Conservation (phyloP, 2,888 invertebrate genomes). For the Agrotis ipsilon region DNA sequence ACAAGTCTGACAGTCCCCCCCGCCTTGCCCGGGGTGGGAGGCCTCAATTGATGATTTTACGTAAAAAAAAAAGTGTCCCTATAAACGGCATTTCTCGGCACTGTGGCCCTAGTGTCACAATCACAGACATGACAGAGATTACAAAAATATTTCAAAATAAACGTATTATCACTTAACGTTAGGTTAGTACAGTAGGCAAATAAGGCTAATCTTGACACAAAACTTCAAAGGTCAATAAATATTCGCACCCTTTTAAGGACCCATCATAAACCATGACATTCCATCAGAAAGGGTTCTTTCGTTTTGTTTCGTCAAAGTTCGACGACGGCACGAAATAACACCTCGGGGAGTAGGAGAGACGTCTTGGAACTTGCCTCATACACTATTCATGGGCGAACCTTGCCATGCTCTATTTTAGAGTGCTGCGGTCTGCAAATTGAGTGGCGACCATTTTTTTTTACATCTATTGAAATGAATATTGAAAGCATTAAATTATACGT, state of each 20-base stretch:
- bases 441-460: conserved; percentile 9
- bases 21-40: no score
- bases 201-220: background rate
- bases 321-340: conserved; percentile 52
- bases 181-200: no score
- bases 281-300: conserved; percentile 32
- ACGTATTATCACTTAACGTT: no score
- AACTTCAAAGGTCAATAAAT: conserved; percentile 18
- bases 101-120: no score
- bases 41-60: no score
- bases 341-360: conserved; percentile 41
- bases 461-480: background rate
- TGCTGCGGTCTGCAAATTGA: conserved; percentile 45
- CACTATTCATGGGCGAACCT: conserved; percentile 59
- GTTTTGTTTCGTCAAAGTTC: conserved; percentile 52
- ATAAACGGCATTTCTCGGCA: no score
- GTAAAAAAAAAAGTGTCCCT: no score
- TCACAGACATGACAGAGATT: no score
- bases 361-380: conserved; percentile 58
- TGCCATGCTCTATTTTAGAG: conserved; percentile 46
- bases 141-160: no score
- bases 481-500: no score
- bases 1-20: no score
- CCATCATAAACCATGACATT: conserved; percentile 32
- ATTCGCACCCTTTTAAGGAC: conserved; percentile 12